These are phyloP conservation scores for Sphecodes monilicornis DNA, from an alignment of 2,888 invertebrate genomes.

Conservation along the genomic window DNA sequence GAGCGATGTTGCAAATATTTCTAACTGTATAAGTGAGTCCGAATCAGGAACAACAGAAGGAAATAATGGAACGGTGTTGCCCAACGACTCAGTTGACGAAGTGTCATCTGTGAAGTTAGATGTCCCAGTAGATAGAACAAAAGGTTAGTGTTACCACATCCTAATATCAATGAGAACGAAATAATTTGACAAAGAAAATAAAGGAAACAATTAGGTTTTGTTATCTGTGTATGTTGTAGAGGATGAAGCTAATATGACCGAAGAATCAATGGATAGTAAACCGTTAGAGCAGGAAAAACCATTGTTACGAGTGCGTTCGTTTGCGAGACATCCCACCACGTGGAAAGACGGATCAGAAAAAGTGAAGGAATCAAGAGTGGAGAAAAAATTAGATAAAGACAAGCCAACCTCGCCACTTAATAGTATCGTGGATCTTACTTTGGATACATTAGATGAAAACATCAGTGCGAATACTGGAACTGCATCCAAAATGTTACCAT, in stretches of 20 bases:
- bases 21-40: background rate
- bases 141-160: slow-evolving; percentile 53
- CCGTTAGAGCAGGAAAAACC: slow-evolving; percentile 59
- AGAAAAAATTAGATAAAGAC: background rate
- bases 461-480: background rate
- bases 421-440: slow-evolving; percentile 60
- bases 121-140: slow-evolving; percentile 15
- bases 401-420: background rate
- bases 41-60: background rate
- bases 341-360: slow-evolving; percentile 74
- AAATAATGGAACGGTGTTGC: slow-evolving; percentile 5
- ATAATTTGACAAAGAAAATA: slow-evolving; percentile 31
- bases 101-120: background rate
- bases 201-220: slow-evolving; percentile 34
- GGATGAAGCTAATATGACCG: slow-evolving; percentile 24
- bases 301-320: slow-evolving; percentile 76
- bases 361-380: background rate
- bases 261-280: slow-evolving; percentile 25
- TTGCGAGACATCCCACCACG: slow-evolving; percentile 78
- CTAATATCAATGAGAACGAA: slow-evolving; percentile 25
- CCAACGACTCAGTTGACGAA: background rate
- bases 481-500: slow-evolving; percentile 26
- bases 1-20: background rate
- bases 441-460: slow-evolving; percentile 30
- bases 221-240: slow-evolving; percentile 60